Percentiles rank a stretch among this genome's conserved stretches.
These are phyloP conservation scores for Oryzias celebensis DNA, from an alignment of 2,113 vertebrate genomes.

Conservation along the genomic window DNA sequence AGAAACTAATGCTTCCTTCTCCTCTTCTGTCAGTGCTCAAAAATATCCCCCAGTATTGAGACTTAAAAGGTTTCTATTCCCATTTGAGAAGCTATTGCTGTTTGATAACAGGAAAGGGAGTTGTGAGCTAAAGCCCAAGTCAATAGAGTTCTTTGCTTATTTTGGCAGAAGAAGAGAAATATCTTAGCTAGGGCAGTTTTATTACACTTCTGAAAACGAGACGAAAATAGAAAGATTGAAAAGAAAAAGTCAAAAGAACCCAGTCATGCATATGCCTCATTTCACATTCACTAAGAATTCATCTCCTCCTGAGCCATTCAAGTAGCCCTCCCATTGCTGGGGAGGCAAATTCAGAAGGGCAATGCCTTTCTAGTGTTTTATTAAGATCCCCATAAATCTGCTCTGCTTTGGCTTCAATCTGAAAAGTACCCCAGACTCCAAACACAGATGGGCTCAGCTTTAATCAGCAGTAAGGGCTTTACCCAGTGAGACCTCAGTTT, in stretches of 20 bases:
- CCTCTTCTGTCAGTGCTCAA: neutral
- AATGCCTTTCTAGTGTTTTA: slow-evolving; percentile 41
- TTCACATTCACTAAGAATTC: slow-evolving; percentile 60
- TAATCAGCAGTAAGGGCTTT: slow-evolving; percentile 35
- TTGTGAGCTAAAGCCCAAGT: slow-evolving; percentile 26
- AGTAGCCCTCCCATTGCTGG: slow-evolving; percentile 43
- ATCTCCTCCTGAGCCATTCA: slow-evolving; percentile 59
- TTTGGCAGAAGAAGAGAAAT: slow-evolving; percentile 14
- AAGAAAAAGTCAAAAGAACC: slow-evolving; percentile 36
- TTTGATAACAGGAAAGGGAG: slow-evolving; percentile 33
- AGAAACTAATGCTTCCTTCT: neutral
- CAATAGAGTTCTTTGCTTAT: slow-evolving; percentile 33
- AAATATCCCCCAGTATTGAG: neutral
- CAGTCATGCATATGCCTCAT: slow-evolving; percentile 64
- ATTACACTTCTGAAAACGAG: slow-evolving; percentile 42
- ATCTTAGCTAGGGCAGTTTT: slow-evolving; percentile 32
- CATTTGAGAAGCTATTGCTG: slow-evolving; percentile 9
- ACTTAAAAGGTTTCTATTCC: slow-evolving; percentile 19
- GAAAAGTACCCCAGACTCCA: slow-evolving; percentile 26
- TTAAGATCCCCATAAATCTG: slow-evolving; percentile 57
- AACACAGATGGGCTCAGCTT: slow-evolving; percentile 41
- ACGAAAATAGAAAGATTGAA: slow-evolving; percentile 40
- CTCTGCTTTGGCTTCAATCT: slow-evolving; percentile 34
- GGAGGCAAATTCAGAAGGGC: slow-evolving; percentile 49
- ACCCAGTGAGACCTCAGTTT: slow-evolving; percentile 12